Percentiles rank a stretch among this genome's conserved stretches.
phyloP scores from a whole-genome alignment of 2,888 invertebrate species.

The Xanthia icteritia region DNA sequence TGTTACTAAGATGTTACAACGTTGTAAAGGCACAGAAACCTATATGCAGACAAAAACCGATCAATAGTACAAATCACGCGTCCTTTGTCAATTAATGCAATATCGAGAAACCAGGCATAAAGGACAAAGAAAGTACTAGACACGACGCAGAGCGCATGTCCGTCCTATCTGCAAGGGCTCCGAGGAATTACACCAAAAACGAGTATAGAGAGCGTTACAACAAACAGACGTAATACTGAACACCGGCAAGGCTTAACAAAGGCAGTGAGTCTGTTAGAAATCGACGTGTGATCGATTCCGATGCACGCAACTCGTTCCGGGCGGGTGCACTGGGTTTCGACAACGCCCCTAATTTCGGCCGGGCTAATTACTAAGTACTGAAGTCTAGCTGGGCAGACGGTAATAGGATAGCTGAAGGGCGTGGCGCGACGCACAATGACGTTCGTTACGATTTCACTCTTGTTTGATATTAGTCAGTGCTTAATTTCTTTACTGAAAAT shows the following conservation, averaged over 20 bases:
- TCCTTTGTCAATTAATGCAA: constrained; percentile 12
- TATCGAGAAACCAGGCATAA: not conserved
- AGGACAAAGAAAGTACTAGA: constrained; percentile 16
- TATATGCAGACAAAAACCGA: not conserved
- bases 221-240: constrained; percentile 13
- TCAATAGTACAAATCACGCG: constrained; percentile 7
- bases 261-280: constrained; percentile 50
- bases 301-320: constrained; percentile 60
- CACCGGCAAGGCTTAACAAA: constrained; percentile 22
- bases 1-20: not conserved
- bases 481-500: constrained; percentile 24
- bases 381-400: constrained; percentile 18
- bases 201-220: not conserved
- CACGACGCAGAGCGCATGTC: constrained; percentile 30
- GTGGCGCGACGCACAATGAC: constrained; percentile 39
- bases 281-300: constrained; percentile 50
- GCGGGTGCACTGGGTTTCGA: constrained; percentile 47
- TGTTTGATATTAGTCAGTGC: constrained; percentile 9
- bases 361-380: constrained; percentile 37
- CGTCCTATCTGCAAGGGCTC: constrained; percentile 18
- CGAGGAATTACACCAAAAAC: constrained; percentile 27
- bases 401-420: constrained; percentile 47
- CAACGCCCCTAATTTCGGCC: constrained; percentile 53
- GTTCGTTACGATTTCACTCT: constrained; percentile 29
- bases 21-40: not conserved